Evolutionary conservation across 2,888 invertebrate genomes (phyloP), one percentile per base, ranked within the genome.

Genomic region (Epinotia nisella): DNA sequence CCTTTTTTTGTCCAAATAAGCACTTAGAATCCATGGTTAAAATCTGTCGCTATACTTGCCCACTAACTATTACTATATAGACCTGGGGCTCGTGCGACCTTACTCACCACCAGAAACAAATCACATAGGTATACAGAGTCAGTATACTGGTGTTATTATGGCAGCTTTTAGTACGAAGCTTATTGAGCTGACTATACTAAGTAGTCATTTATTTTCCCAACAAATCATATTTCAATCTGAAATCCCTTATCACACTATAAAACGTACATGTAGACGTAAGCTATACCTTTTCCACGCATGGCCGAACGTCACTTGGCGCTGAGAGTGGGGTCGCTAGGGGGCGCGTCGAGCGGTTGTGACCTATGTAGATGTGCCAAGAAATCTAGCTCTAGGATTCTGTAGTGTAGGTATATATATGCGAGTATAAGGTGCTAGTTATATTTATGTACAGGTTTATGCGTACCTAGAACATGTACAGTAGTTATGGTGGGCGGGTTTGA

Each of bases 341-440:
- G 39, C 35, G 35, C 55, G 17, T n/a, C 29, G 29, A 17, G 17
- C 35, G 62, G 19, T 17, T 39, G 53, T 55, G 53, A 65, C 49
- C 64, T 64, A 49, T 49, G 62, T 62, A 17, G 35, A 24, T 29
- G 29, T 55, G 55, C 55, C 45, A 21, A 51, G 29, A 35, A 64
- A 62, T 49, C 62, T 64, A 64, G 29, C 19, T 65, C 53, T 62
- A 62, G 62, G 11, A 39, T 55, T 65, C 65, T 65, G n/a, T 49
- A 9, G 21, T 3, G n/a, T 21, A 45, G 15, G 7, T 60, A 59
- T 3, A 1, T 24, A n/a, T n/a, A n/a, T n/a, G n/a, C n/a, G n/a
- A n/a, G 5, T 29, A 29, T 7, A 60, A n/a, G 9, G 29, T n/a
- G 9, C 3, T 10, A n/a, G n/a, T 3, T 35, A 2, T n/a, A 9